phyloP scores from a whole-genome alignment of 2,113 vertebrate genomes.

The Mugil cephalus region DNA sequence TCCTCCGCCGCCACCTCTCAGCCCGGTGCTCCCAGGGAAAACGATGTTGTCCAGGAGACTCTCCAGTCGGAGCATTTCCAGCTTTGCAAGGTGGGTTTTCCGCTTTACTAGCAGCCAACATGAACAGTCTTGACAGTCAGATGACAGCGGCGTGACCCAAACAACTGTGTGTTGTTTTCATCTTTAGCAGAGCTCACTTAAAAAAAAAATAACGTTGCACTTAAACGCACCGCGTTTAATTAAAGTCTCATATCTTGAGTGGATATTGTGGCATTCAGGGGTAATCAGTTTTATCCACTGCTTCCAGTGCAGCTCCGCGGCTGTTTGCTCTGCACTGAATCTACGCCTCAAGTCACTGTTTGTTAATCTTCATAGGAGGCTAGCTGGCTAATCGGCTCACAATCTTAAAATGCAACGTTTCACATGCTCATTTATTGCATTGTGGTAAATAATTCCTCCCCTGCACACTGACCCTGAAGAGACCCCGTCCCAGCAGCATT shows the following conservation, averaged over 20 bases:
- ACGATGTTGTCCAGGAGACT: slow-evolving; percentile 90
- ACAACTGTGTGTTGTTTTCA: slow-evolving; percentile 31
- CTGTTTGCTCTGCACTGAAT: slow-evolving; percentile 71
- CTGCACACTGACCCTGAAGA: background rate
- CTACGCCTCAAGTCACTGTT: slow-evolving; percentile 46
- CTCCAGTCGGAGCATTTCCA: slow-evolving; percentile 98
- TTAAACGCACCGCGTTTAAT: background rate
- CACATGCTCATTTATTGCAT: background rate
- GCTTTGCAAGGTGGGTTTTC: slow-evolving; percentile 93
- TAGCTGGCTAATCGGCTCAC: slow-evolving; percentile 2
- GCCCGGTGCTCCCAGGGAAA: slow-evolving; percentile 85
- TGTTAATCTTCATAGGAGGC: background rate
- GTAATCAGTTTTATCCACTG: background rate
- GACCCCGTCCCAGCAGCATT: background rate
- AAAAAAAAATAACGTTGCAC: too few species aligned
- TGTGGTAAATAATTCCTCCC: background rate
- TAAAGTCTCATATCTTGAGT: background rate
- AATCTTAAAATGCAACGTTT: background rate
- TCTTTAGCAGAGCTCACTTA: background rate
- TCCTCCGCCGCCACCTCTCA: slow-evolving; percentile 80
- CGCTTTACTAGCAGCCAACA: slow-evolving; percentile 1
- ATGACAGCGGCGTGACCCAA: slow-evolving; percentile 62
- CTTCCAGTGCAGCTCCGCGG: background rate
- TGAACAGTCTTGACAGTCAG: slow-evolving; percentile 37
- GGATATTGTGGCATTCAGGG: too few species aligned